Conservation (phyloP, 1,140 invertebrate genomes). For the Metopolophium dirhodum region DNA sequence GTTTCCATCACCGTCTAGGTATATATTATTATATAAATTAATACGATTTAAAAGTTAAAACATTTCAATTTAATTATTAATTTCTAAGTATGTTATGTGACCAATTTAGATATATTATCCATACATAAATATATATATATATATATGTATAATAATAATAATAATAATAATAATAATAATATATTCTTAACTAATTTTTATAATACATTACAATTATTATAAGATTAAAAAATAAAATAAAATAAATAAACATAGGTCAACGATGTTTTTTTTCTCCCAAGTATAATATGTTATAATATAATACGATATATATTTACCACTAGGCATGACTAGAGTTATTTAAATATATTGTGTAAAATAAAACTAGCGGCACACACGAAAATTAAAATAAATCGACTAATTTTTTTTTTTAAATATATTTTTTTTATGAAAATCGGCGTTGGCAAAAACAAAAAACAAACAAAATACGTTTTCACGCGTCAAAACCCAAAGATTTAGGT, state of each 20-base stretch:
- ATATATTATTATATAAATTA: conserved; percentile 37
- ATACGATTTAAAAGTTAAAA: conserved; percentile 43
- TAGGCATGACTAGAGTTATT: conserved; percentile 55
- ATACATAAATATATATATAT: neutral
- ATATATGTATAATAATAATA: neutral
- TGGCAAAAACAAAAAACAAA: conserved; percentile 28
- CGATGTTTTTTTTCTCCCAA: neutral
- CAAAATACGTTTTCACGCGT: neutral
- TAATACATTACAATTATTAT: conserved; percentile 40
- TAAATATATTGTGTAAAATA: conserved; percentile 34
- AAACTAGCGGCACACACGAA: conserved; percentile 54
- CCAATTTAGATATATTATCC: conserved; percentile 43
- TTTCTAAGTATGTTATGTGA: conserved; percentile 29
- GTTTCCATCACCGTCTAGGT: conserved; percentile 45
- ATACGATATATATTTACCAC: conserved; percentile 36
- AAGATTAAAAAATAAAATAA: neutral
- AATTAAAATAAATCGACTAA: conserved; percentile 13
- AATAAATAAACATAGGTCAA: conserved; percentile 35
- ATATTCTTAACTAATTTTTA: conserved; percentile 14
- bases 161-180: neutral
- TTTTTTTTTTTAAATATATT: neutral
- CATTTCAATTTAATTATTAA: conserved; percentile 25
- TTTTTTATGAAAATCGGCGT: neutral
- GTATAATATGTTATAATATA: conserved; percentile 25
- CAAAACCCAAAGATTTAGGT: neutral